Conservation (phyloP, 2,797 vertebrate genomes). For the Anniella stebbinsi region DNA sequence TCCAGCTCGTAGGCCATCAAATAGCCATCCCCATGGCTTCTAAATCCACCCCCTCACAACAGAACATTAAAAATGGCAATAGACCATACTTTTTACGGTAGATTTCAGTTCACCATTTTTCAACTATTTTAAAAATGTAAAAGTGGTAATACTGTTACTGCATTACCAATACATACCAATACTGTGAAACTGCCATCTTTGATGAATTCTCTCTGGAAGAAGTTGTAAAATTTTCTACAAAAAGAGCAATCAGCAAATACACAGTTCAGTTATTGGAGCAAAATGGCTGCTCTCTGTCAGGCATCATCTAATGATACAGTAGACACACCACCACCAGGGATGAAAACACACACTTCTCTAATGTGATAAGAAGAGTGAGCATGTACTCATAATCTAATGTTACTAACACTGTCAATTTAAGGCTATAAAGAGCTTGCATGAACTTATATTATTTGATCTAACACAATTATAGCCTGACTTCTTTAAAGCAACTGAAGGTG, state of each 20-base stretch:
- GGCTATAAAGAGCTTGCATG: not conserved
- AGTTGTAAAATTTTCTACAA: constrained; percentile 98
- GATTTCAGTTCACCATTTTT: not conserved
- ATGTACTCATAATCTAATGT: not conserved
- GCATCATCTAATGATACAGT: not conserved
- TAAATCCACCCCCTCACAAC: not conserved
- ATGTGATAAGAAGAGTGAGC: not conserved
- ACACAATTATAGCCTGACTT: not conserved
- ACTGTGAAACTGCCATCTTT: constrained; percentile 99
- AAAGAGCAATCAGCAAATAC: constrained; percentile 46
- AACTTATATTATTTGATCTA: not conserved
- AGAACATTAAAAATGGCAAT: not conserved
- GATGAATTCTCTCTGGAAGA: constrained; percentile 96
- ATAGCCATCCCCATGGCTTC: not conserved
- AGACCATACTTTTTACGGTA: not conserved
- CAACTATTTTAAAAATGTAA: constrained; percentile 25
- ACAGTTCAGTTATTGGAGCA: fast-evolving
- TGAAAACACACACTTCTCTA: not conserved
- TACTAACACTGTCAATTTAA: not conserved
- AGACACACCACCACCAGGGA: not conserved
- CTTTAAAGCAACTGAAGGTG: not conserved
- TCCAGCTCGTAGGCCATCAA: not conserved
- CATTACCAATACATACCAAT: constrained; percentile 85
- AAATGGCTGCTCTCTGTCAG: not conserved
- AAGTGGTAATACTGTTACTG: not conserved